phyloP scores from a whole-genome alignment of 2,888 invertebrate genomes.

The Andrena trimmerana region DNA sequence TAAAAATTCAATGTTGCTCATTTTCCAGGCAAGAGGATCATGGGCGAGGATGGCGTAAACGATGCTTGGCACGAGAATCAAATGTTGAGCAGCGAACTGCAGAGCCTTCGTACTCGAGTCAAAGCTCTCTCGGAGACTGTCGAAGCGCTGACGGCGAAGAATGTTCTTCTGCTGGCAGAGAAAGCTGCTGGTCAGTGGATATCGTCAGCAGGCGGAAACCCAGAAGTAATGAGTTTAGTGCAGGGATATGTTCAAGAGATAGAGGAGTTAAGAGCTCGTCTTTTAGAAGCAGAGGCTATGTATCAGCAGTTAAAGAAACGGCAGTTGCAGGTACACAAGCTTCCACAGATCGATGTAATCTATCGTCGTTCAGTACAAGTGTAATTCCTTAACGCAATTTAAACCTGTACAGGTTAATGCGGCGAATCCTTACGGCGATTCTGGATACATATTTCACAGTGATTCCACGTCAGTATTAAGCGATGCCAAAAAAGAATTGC shows the following conservation, averaged over 20 bases:
- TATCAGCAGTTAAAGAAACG: conserved; percentile 89
- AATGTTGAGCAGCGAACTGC: conserved; percentile 95
- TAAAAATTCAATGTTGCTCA: not conserved
- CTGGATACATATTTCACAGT: conserved; percentile 87
- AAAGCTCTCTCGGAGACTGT: conserved; percentile 98
- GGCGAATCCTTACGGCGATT: conserved; percentile 84
- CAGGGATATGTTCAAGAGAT: conserved; percentile 96
- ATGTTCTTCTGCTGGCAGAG: conserved; percentile 93
- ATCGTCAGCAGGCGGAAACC: conserved; percentile 83
- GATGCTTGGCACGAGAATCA: conserved; percentile 98
- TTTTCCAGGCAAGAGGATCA: conserved; percentile 92
- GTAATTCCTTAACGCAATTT: not conserved
- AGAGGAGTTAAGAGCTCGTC: conserved; percentile 94
- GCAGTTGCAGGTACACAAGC: conserved; percentile 78
- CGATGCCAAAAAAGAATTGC: conserved; percentile 93
- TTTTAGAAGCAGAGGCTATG: conserved; percentile 94
- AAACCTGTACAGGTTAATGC: conserved; percentile 76
- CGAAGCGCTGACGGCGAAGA: conserved; percentile 93
- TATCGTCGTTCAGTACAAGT: not conserved
- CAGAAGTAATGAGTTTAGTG: conserved; percentile 89
- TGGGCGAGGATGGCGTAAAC: conserved; percentile 96
- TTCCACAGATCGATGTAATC: not conserved
- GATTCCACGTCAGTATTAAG: conserved; percentile 88
- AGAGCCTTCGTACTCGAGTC: conserved; percentile 93
- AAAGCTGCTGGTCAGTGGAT: conserved; percentile 90